Conservation (phyloP, 2,113 vertebrate genomes). For the Phasianus colchicus region DNA sequence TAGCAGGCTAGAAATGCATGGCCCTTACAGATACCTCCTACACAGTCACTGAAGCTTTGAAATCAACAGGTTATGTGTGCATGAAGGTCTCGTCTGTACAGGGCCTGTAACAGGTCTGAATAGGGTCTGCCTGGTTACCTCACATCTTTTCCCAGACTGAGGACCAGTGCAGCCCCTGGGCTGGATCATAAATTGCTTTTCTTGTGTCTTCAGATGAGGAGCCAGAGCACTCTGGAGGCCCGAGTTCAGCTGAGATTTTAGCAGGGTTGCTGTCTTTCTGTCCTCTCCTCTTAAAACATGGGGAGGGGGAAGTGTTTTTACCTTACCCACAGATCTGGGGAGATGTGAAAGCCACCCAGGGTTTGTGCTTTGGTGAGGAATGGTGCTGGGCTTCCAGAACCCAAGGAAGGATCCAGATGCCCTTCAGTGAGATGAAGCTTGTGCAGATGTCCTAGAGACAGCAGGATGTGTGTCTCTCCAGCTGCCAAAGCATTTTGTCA, state of each 20-base stretch:
- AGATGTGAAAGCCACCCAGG: not conserved
- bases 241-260: not conserved
- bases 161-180: not conserved
- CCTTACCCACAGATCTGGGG: not conserved
- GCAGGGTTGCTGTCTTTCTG: not conserved
- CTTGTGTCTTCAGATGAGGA: not conserved
- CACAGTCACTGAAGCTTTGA: rapidly evolving
- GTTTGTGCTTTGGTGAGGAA: not conserved
- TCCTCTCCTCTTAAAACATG: not conserved
- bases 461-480: not conserved
- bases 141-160: not conserved
- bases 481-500: not conserved
- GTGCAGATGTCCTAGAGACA: not conserved
- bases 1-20: not conserved
- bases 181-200: rapidly evolving
- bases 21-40: not conserved
- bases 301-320: not conserved
- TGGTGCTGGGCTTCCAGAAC: not conserved
- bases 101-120: not conserved
- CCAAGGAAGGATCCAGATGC: not conserved
- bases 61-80: not conserved
- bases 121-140: not conserved
- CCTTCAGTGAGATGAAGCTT: not conserved
- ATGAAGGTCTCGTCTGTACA: not conserved
- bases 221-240: not conserved